Evolutionary conservation across 1,140 invertebrate genomes (phyloP).

Genomic region (Leptoteleia sp.): DNA sequence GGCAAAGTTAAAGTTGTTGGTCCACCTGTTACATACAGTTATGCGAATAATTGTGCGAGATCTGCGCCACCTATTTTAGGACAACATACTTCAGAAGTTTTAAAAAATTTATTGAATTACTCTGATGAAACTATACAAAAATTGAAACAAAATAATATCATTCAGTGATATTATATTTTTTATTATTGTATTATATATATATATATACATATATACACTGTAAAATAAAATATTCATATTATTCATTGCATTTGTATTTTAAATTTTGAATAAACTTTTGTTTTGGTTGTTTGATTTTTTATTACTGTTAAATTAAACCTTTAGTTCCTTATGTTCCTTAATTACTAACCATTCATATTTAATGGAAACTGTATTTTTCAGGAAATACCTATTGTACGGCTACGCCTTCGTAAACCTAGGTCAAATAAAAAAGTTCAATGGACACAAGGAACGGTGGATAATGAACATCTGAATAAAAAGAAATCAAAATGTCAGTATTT

Average conservation of each 20-base stretch:
- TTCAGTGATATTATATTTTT: conserved; percentile 76
- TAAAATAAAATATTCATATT: no score
- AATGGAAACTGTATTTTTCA: no score
- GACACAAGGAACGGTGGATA: conserved; percentile 93
- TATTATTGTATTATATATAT: background rate
- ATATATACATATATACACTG: no score
- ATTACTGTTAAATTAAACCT: no score
- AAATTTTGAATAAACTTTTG: no score
- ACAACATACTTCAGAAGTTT: conserved; percentile 91
- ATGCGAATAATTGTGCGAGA: conserved; percentile 85
- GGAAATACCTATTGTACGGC: conserved; percentile 85
- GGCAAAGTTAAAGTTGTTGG: conserved; percentile 91
- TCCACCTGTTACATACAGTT: conserved; percentile 91
- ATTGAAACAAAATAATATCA: conserved; percentile 81
- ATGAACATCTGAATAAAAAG: conserved; percentile 95
- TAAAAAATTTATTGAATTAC: conserved; percentile 87
- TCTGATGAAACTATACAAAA: conserved; percentile 83
- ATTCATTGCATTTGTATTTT: no score
- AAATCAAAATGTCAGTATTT: conserved; percentile 93
- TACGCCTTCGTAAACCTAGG: conserved; percentile 88
- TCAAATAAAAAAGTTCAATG: conserved; percentile 91
- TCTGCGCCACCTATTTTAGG: conserved; percentile 92
- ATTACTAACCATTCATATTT: no score
- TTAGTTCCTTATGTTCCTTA: no score
- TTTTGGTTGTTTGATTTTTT: no score